phyloP scores from a whole-genome alignment of 2,888 invertebrate genomes.

The Dryobotodes eremita region DNA sequence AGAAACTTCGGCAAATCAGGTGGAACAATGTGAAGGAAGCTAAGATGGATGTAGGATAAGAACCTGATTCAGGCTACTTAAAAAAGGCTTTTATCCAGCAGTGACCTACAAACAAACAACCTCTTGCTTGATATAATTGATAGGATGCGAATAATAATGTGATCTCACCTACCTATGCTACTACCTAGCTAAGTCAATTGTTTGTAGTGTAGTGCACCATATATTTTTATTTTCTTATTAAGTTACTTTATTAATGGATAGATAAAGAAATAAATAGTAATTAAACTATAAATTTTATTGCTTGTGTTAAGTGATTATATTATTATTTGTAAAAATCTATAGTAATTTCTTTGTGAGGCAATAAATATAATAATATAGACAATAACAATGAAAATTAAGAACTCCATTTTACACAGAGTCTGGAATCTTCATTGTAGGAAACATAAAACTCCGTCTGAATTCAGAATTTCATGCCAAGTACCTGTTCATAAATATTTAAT shows the following conservation, averaged over 20 bases:
- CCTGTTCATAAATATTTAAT: slow-evolving; percentile 39
- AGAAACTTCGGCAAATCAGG: background rate
- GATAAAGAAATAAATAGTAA: background rate
- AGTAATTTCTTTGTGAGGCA: background rate
- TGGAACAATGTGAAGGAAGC: background rate
- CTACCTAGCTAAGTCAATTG: background rate
- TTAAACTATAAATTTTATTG: background rate
- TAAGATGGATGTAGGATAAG: background rate
- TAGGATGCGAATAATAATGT: background rate
- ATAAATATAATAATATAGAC: background rate
- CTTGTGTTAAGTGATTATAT: background rate
- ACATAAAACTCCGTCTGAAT: slow-evolving; percentile 1
- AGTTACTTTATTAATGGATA: background rate
- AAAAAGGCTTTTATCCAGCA: background rate
- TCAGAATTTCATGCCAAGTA: background rate
- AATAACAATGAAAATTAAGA: background rate
- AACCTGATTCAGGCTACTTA: background rate
- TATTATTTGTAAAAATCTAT: too few relatives aligned
- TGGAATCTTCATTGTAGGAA: background rate
- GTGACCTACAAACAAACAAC: background rate
- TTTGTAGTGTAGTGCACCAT: background rate
- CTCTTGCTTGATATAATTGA: background rate
- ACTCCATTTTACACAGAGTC: slow-evolving; percentile 4
- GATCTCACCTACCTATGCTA: background rate
- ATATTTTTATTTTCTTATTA: background rate